Conservation (phyloP, 2,888 invertebrate genomes). For the Hypomecis atomaria region DNA sequence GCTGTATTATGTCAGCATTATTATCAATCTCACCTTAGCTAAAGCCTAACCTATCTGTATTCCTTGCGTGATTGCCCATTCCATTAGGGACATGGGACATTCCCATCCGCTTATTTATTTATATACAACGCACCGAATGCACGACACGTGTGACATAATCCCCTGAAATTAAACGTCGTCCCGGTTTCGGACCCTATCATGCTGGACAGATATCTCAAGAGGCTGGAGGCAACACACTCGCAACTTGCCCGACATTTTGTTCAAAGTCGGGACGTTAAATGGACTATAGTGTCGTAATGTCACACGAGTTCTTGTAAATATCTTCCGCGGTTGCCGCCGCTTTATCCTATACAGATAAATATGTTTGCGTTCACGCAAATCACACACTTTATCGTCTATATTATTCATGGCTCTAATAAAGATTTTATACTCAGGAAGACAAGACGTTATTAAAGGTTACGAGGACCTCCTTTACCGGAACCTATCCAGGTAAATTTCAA, state of each 20-base stretch:
- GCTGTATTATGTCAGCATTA: conserved; percentile 18
- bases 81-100: conserved; percentile 37
- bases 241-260: conserved; percentile 47
- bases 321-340: conserved; percentile 43
- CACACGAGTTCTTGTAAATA: conserved; percentile 51
- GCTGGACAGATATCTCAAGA: conserved; percentile 53
- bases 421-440: conserved; percentile 45
- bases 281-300: conserved; percentile 45
- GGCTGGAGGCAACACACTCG: conserved; percentile 45
- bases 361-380: conserved; percentile 50
- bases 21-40: conserved; percentile 22
- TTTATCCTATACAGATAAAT: conserved; percentile 56
- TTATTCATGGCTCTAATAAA: conserved; percentile 53
- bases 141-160: conserved; percentile 51
- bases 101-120: conserved; percentile 38
- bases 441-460: conserved; percentile 40
- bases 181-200: conserved; percentile 30
- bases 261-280: conserved; percentile 50
- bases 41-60: conserved; percentile 35
- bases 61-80: conserved; percentile 26
- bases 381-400: conserved; percentile 48
- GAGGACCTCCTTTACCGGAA: conserved; percentile 23
- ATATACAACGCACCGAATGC: conserved; percentile 42
- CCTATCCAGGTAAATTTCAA: conserved; percentile 15
- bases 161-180: conserved; percentile 51